Evolutionary conservation across 2,888 invertebrate genomes (phyloP).

Genomic region (Drosophila lutescens): DNA sequence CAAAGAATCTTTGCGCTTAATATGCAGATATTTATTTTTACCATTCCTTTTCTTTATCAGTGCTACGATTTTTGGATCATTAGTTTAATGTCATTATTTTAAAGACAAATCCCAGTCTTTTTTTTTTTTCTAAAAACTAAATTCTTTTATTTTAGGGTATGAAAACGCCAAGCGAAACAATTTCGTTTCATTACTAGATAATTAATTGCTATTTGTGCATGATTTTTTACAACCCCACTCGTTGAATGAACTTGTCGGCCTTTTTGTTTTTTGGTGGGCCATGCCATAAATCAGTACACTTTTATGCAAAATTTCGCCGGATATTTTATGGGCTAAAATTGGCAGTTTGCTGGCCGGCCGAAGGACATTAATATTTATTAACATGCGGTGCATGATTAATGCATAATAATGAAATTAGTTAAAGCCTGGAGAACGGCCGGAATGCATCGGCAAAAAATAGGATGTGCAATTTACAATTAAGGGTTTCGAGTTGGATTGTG

Average conservation of each 20-base stretch:
- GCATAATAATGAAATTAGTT: conserved; percentile 73
- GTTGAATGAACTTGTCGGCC: conserved; percentile 55
- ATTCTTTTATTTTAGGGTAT: not conserved
- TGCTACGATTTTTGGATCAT: no score
- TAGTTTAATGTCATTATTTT: no score
- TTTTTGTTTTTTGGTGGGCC: conserved; percentile 31
- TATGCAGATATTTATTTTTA: no score
- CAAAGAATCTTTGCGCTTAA: no score
- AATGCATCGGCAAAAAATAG: not conserved
- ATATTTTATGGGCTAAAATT: conserved; percentile 75
- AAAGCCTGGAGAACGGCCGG: conserved; percentile 27
- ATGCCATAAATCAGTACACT: conserved; percentile 66
- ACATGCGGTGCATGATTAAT: conserved; percentile 77
- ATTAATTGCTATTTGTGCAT: conserved; percentile 67
- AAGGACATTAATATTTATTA: conserved; percentile 76
- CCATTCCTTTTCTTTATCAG: no score
- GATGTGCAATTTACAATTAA: conserved; percentile 49
- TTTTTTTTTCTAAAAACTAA: no score
- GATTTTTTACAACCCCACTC: conserved; percentile 34
- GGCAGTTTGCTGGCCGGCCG: conserved; percentile 59
- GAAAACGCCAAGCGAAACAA: no score
- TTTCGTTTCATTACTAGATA: conserved; percentile 54
- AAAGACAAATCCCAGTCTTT: no score
- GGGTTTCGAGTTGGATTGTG: conserved; percentile 55
- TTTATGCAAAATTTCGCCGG: conserved; percentile 71